Conservation (phyloP, 1,140 invertebrate species). For the Eumeta japonica region DNA sequence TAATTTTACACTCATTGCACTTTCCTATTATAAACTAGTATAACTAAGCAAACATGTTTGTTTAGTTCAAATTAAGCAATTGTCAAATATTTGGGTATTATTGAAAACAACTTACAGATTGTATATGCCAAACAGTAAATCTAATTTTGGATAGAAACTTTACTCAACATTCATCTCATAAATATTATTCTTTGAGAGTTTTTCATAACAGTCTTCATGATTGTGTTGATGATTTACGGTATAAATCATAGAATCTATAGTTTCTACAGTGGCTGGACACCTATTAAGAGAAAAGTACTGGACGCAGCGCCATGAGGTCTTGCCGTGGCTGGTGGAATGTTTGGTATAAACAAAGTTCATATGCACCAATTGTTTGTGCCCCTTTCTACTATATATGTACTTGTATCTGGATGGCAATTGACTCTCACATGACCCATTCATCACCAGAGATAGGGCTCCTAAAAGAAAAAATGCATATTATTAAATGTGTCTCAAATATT, state of each 20-base stretch:
- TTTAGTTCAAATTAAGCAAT: no score
- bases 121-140: no score
- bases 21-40: no score
- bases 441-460: slow-evolving; percentile 49
- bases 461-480: slow-evolving; percentile 14
- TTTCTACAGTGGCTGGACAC: slow-evolving; percentile 53
- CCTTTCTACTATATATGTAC: slow-evolving; percentile 55
- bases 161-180: slow-evolving; percentile 51
- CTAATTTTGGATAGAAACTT: no score
- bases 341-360: slow-evolving; percentile 57
- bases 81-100: no score
- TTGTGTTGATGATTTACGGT: slow-evolving; percentile 54
- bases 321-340: slow-evolving; percentile 55
- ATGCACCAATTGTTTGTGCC: slow-evolving; percentile 55
- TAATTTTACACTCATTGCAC: no score
- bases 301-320: slow-evolving; percentile 54
- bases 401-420: slow-evolving; percentile 45
- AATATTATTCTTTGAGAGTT: slow-evolving; percentile 49
- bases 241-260: slow-evolving; percentile 51
- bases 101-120: no score
- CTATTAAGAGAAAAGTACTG: slow-evolving; percentile 54
- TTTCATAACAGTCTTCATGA: slow-evolving; percentile 52
- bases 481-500: slow-evolving; percentile 8
- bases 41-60: no score
- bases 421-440: slow-evolving; percentile 34